A percentile compares a stretch with the other conserved stretches of the same genome.
phyloP scores from a whole-genome alignment of 2,113 vertebrate species.

The Scortum barcoo region DNA sequence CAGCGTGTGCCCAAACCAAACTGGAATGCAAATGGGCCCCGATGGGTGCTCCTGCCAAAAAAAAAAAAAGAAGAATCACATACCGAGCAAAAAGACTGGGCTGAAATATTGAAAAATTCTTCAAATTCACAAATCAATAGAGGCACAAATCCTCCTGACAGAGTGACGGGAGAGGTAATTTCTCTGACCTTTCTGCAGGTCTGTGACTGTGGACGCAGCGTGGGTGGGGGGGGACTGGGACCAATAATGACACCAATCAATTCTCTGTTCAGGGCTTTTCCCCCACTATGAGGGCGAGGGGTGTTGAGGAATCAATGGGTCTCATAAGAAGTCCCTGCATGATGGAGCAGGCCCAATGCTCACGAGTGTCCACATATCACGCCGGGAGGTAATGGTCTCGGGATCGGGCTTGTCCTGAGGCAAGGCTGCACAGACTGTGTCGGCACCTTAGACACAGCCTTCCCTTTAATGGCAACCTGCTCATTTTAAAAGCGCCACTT shows the following conservation, averaged over 20 bases:
- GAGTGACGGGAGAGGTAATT: conserved; percentile 44
- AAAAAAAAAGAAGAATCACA: not conserved
- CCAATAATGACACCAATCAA: conserved; percentile 73
- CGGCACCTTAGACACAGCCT: not conserved
- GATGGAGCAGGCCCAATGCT: conserved; percentile 53
- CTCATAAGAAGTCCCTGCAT: conserved; percentile 53
- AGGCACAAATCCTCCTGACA: conserved; percentile 37
- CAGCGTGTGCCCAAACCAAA: conserved; percentile 54
- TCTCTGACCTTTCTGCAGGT: conserved; percentile 71
- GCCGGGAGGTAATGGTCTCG: conserved; percentile 5
- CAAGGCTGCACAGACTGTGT: conserved; percentile 7
- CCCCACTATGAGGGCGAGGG: not conserved
- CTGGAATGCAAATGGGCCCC: conserved; percentile 60
- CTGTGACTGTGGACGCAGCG: conserved; percentile 55
- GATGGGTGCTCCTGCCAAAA: conserved; percentile 41
- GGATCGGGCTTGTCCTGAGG: conserved; percentile 34
- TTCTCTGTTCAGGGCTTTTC: conserved; percentile 49
- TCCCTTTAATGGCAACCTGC: conserved; percentile 5
- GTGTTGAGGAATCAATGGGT: conserved; percentile 64
- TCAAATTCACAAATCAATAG: conserved; percentile 61
- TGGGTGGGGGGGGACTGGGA: conserved; percentile 48
- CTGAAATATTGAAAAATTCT: conserved; percentile 37
- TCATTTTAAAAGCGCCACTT: conserved; percentile 9
- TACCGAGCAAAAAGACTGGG: conserved; percentile 28
- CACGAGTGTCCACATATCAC: conserved; percentile 35